Conservation (phyloP, 1,140 invertebrate species). For the Xylocopa sonorina region DNA sequence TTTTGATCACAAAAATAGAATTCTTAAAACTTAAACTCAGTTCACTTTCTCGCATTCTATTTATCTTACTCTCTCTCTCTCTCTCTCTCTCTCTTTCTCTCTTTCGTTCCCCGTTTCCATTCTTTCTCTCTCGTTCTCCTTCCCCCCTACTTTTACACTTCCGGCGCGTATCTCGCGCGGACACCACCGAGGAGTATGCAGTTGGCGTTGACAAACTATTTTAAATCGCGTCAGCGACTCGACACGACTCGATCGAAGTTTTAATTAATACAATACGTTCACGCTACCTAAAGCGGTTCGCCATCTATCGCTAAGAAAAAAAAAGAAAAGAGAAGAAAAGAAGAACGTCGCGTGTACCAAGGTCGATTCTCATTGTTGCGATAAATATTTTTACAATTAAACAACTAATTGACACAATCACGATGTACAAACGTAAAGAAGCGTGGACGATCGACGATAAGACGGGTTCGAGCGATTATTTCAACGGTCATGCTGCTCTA, state of each 20-base stretch:
- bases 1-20: slow-evolving; percentile 80
- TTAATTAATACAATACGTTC: background rate
- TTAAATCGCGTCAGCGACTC: background rate
- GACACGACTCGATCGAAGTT: background rate
- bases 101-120: background rate
- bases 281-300: background rate
- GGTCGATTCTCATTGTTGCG: background rate
- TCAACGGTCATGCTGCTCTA: background rate
- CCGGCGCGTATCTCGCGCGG: background rate
- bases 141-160: background rate
- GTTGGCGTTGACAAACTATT: background rate
- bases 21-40: slow-evolving; percentile 80
- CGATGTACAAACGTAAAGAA: slow-evolving; percentile 7
- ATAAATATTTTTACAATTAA: slow-evolving; percentile 24
- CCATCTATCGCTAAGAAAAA: background rate
- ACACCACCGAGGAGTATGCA: slow-evolving; percentile 38
- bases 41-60: slow-evolving; percentile 40
- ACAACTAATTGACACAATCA: slow-evolving; percentile 6
- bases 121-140: background rate
- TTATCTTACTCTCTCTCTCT: background rate
- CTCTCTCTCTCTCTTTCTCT: background rate
- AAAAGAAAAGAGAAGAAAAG: too few relatives aligned
- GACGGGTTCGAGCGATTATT: background rate
- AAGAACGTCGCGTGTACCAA: background rate
- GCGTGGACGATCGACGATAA: slow-evolving; percentile 7